Percentiles rank a stretch among this genome's conserved stretches.
phyloP scores from a whole-genome alignment of 2,113 vertebrate species.

The Glaucomys volans region DNA sequence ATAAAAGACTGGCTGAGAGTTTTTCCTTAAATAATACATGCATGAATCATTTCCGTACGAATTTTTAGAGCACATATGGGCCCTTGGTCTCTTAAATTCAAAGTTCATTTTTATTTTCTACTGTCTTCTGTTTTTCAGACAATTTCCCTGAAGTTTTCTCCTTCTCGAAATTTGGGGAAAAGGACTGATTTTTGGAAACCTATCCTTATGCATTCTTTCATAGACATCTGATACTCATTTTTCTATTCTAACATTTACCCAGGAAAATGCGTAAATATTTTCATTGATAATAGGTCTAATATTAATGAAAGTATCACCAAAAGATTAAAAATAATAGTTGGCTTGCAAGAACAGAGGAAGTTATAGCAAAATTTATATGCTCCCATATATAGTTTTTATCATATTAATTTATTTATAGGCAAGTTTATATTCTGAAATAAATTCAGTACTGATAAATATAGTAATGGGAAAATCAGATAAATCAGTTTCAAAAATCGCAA shows the following conservation, averaged over 20 bases:
- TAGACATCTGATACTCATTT: conserved; percentile 38
- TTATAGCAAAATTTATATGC: conserved; percentile 11
- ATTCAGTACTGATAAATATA: conserved; percentile 25
- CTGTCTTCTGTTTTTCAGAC: not conserved
- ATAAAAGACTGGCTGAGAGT: not conserved
- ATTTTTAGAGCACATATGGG: conserved; percentile 22
- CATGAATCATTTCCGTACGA: not conserved
- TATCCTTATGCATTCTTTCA: conserved; percentile 43
- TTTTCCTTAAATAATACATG: not conserved
- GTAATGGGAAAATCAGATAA: conserved; percentile 36
- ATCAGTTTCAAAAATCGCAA: not conserved
- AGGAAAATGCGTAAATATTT: conserved; percentile 68
- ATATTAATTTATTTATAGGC: conserved; percentile 30
- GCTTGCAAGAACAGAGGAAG: not conserved
- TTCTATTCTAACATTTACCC: conserved; percentile 64
- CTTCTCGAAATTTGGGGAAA: conserved; percentile 47
- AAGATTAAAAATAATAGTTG: conserved; percentile 43
- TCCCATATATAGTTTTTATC: conserved; percentile 13
- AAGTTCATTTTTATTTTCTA: conserved; percentile 33
- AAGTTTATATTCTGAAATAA: conserved; percentile 60
- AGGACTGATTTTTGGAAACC: conserved; percentile 41
- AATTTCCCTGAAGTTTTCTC: conserved; percentile 33
- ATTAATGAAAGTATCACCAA: conserved; percentile 52
- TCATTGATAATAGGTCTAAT: conserved; percentile 25
- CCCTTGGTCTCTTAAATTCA: not conserved